Evolutionary conservation across 2,888 invertebrate genomes (phyloP).

Genomic region (Elysia crispata): DNA sequence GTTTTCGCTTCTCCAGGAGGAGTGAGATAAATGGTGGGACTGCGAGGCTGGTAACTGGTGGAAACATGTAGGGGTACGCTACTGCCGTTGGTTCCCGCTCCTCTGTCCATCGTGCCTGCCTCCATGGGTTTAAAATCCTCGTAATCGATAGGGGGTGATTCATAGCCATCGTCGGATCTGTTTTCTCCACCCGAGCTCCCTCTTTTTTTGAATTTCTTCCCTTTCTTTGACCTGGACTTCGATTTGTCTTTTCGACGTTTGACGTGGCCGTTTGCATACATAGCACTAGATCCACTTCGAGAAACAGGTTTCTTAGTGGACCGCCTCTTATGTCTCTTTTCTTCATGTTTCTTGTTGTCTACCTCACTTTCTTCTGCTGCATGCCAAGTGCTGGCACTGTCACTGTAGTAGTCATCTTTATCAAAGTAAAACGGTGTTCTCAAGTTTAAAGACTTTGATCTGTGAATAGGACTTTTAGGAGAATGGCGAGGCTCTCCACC

Average conservation of each 20-base stretch:
- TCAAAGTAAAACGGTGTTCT: constrained; percentile 20
- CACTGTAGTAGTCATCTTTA: constrained; percentile 18
- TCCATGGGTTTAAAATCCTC: too few relatives aligned
- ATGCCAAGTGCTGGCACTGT: not conserved
- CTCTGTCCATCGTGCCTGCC: too few relatives aligned
- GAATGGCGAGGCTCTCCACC: too few relatives aligned
- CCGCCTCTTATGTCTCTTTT: too few relatives aligned
- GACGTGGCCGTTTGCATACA: not conserved
- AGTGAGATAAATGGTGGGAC: too few relatives aligned
- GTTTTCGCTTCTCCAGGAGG: too few relatives aligned
- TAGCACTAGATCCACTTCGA: not conserved
- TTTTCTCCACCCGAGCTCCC: not conserved
- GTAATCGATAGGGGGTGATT: too few relatives aligned
- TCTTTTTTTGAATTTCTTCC: not conserved
- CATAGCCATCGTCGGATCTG: too few relatives aligned
- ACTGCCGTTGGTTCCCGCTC: too few relatives aligned
- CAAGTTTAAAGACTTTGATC: not conserved
- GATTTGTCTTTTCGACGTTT: not conserved
- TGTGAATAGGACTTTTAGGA: not conserved
- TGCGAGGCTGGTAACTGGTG: too few relatives aligned
- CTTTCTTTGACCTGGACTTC: not conserved
- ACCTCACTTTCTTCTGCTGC: not conserved
- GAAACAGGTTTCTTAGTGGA: not conserved
- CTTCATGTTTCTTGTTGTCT: too few relatives aligned
- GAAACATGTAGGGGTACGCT: too few relatives aligned